phyloP scores from a whole-genome alignment of 1,140 invertebrate species.

The Ostrea denselamellosa region DNA sequence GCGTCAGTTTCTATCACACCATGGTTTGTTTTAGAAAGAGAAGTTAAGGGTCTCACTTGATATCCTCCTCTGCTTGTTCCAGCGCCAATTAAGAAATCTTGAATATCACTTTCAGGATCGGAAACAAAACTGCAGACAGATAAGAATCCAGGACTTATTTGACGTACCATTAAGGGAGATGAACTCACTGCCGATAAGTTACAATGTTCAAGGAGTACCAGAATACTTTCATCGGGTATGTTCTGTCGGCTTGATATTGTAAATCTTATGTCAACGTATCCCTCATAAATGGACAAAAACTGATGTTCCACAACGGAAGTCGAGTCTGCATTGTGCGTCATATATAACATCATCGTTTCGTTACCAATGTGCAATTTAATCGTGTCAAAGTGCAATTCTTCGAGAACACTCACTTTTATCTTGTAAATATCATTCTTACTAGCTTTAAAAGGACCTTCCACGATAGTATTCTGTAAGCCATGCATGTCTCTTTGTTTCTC shows the following conservation, averaged over 20 bases:
- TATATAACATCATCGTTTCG: neutral
- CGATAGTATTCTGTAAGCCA: no score
- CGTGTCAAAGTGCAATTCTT: neutral
- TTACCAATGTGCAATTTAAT: neutral
- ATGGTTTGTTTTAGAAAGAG: neutral
- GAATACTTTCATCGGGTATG: neutral
- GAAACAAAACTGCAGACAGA: constrained; percentile 4
- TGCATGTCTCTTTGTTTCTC: neutral
- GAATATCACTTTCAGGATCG: constrained; percentile 31
- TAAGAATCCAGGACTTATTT: neutral
- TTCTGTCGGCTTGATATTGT: neutral
- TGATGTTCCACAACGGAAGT: neutral
- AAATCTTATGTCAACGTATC: neutral
- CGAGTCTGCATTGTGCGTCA: neutral
- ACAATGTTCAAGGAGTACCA: constrained; percentile 25
- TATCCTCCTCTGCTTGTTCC: constrained; percentile 30
- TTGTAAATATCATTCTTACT: constrained; percentile 15
- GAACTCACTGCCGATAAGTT: neutral
- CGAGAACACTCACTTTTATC: neutral
- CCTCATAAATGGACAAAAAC: neutral
- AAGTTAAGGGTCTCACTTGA: constrained; percentile 11
- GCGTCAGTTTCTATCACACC: constrained; percentile 9
- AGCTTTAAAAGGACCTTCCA: neutral
- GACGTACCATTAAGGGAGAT: neutral
- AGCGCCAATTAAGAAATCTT: constrained; percentile 17